phyloP scores from a whole-genome alignment of 2,113 vertebrate species.

The Gasterosteus aculeatus region DNA sequence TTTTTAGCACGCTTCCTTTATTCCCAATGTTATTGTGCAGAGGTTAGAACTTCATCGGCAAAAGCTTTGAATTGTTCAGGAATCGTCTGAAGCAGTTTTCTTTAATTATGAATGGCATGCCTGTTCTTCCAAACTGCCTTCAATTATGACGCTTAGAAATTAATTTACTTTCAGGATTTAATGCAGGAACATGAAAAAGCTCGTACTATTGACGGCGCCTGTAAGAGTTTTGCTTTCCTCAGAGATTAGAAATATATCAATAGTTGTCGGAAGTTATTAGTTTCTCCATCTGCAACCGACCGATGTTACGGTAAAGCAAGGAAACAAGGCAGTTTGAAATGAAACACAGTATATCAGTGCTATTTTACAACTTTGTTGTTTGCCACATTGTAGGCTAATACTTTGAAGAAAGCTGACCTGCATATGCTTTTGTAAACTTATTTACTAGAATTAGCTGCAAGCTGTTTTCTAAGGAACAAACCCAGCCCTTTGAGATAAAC shows the following conservation, averaged over 20 bases:
- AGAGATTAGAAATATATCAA: constrained; percentile 73
- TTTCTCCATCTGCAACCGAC: constrained; percentile 61
- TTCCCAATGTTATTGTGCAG: constrained; percentile 33
- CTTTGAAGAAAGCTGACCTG: constrained; percentile 69
- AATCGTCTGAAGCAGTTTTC: constrained; percentile 52
- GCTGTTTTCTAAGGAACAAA: constrained; percentile 75
- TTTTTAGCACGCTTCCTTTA: constrained; percentile 1
- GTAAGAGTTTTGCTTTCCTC: constrained; percentile 53
- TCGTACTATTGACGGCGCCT: constrained; percentile 51
- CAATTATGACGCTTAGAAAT: constrained; percentile 66
- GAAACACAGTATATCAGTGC: constrained; percentile 42
- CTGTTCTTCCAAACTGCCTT: constrained; percentile 58
- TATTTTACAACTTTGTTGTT: constrained; percentile 58
- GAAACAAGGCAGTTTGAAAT: constrained; percentile 25
- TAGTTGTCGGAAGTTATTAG: constrained; percentile 66
- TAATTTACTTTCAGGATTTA: constrained; percentile 67
- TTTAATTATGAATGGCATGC: constrained; percentile 70
- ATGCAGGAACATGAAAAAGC: constrained; percentile 69
- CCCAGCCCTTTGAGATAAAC: constrained; percentile 79
- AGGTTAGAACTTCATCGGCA: constrained; percentile 48
- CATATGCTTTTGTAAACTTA: constrained; percentile 69
- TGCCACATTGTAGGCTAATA: constrained; percentile 38
- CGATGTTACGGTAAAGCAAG: constrained; percentile 54
- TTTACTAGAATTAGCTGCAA: constrained; percentile 73
- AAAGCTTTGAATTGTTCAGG: constrained; percentile 49